Conservation (phyloP, 2,113 vertebrate genomes). For the Oryctolagus cuniculus region mOryCun1.1 NC_091441.1:20446501-20447000, state of each 20-base stretch:
- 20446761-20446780: neutral
- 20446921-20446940: neutral
- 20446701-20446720: neutral
- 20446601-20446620: neutral
- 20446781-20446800: neutral
- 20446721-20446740: neutral
- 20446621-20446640: neutral
- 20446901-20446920: neutral
- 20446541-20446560: neutral
- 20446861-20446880: neutral
- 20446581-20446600: neutral
- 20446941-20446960: neutral
- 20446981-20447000: neutral
- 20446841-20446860: neutral
- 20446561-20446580: neutral
- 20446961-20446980: neutral
- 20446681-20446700: neutral
- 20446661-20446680: neutral
- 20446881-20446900: neutral
- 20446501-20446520: slow-evolving; percentile 41
- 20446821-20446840: neutral
- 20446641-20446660: neutral
- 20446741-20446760: neutral
- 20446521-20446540: neutral
- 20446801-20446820: slow-evolving; percentile 4